Conservation (phyloP, 1,140 invertebrate species). For the Drosophila ficusphila region DNA sequence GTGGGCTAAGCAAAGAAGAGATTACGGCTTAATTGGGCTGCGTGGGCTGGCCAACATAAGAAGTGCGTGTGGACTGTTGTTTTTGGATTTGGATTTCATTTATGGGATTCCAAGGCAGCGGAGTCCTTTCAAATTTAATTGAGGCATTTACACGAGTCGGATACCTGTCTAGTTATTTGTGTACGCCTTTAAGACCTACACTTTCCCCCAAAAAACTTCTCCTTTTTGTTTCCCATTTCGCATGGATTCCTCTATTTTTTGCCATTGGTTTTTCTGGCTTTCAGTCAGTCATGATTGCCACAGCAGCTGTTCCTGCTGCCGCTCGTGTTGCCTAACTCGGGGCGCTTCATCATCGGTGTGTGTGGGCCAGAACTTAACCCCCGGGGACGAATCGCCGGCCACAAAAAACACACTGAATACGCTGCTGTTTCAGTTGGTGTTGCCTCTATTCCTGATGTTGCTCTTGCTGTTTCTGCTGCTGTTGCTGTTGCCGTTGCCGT, state of each 20-base stretch:
- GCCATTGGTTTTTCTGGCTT: constrained; percentile 13
- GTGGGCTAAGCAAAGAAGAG: constrained; percentile 6
- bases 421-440: constrained; percentile 8
- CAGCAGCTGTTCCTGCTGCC: constrained; percentile 20
- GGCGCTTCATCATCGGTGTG: constrained; percentile 25
- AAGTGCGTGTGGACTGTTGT: neutral
- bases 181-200: too few species aligned
- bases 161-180: too few species aligned
- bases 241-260: constrained; percentile 17
- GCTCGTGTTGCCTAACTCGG: constrained; percentile 40
- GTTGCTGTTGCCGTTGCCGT: constrained; percentile 27
- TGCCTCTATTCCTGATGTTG: neutral
- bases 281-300: constrained; percentile 33
- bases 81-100: neutral
- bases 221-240: too few species aligned
- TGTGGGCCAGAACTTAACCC: constrained; percentile 16
- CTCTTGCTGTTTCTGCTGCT: constrained; percentile 46
- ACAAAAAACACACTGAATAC: constrained; percentile 44
- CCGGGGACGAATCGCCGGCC: constrained; percentile 19
- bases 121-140: neutral
- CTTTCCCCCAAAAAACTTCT: neutral
- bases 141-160: neutral
- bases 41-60: neutral
- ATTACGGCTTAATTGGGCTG: constrained; percentile 31
- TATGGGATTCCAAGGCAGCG: neutral